Evolutionary conservation across 2,113 vertebrate genomes (phyloP).

Genomic region (Barnardius zonarius): DNA sequence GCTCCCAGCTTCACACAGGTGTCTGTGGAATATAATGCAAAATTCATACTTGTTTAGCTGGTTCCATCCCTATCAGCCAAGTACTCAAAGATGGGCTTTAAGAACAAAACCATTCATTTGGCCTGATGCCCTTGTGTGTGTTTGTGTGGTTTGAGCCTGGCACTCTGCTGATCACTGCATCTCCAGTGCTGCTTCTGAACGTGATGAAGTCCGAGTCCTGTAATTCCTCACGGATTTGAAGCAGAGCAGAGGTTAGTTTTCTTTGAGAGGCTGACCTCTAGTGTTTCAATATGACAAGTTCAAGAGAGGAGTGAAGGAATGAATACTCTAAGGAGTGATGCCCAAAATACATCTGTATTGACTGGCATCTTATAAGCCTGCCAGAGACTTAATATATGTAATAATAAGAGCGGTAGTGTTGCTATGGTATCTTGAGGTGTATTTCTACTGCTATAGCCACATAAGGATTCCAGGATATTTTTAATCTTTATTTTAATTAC

Average conservation of each 20-base stretch:
- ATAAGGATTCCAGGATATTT: conserved; percentile 44
- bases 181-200: neutral
- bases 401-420: conserved; percentile 36
- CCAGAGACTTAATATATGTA: conserved; percentile 47
- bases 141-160: neutral
- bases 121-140: neutral
- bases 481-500: conserved; percentile 65
- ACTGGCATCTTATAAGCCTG: conserved; percentile 38
- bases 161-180: neutral
- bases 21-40: neutral
- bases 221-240: conserved; percentile 22
- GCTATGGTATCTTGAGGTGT: conserved; percentile 23
- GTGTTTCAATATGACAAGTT: conserved; percentile 23
- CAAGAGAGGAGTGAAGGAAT: neutral
- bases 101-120: neutral
- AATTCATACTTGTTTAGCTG: neutral
- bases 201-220: neutral
- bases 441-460: conserved; percentile 7
- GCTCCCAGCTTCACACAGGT: neutral
- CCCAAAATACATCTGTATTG: neutral
- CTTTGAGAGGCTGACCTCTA: conserved; percentile 51
- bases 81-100: neutral
- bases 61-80: neutral
- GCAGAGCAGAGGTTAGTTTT: conserved; percentile 27
- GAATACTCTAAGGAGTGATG: neutral